Evolutionary conservation across 2,888 invertebrate species (phyloP).

Genomic region (Hetaerina titia): DNA sequence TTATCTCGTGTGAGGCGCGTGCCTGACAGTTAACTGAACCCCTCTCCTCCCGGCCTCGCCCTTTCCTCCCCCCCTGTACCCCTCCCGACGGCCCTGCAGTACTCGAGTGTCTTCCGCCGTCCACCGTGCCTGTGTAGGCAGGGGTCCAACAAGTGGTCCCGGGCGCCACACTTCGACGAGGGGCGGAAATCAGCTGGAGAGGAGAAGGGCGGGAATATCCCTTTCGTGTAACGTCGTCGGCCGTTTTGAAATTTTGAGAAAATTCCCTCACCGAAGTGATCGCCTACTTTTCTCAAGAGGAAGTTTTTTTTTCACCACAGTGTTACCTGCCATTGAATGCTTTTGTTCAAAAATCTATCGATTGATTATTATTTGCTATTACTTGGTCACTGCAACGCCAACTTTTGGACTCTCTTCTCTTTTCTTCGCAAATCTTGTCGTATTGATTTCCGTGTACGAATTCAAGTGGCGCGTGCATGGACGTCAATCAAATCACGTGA

Average conservation of each 20-base stretch:
- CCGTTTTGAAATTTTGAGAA: not conserved
- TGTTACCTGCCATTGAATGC: too few relatives aligned
- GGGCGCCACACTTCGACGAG: constrained; percentile 56
- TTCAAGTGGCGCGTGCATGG: too few relatives aligned
- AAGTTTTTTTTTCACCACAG: too few relatives aligned
- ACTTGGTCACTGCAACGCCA: too few relatives aligned
- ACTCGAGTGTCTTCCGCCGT: not conserved
- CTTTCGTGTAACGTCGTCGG: not conserved
- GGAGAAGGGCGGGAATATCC: not conserved
- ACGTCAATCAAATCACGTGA: too few relatives aligned
- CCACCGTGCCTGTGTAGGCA: not conserved
- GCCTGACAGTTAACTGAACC: not conserved
- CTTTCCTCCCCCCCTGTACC: not conserved
- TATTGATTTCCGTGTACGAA: too few relatives aligned
- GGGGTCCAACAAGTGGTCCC: constrained; percentile 68
- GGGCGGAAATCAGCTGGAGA: constrained; percentile 60
- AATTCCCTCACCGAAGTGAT: too few relatives aligned
- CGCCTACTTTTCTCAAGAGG: too few relatives aligned
- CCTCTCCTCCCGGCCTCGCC: not conserved
- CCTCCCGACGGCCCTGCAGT: not conserved
- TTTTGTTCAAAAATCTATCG: too few relatives aligned
- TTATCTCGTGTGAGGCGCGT: not conserved
- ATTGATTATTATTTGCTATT: too few relatives aligned
- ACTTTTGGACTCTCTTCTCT: too few relatives aligned
- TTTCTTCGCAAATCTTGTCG: too few relatives aligned